Conservation (phyloP, 2,113 vertebrate species). For the Phaethornis superciliosus region DNA sequence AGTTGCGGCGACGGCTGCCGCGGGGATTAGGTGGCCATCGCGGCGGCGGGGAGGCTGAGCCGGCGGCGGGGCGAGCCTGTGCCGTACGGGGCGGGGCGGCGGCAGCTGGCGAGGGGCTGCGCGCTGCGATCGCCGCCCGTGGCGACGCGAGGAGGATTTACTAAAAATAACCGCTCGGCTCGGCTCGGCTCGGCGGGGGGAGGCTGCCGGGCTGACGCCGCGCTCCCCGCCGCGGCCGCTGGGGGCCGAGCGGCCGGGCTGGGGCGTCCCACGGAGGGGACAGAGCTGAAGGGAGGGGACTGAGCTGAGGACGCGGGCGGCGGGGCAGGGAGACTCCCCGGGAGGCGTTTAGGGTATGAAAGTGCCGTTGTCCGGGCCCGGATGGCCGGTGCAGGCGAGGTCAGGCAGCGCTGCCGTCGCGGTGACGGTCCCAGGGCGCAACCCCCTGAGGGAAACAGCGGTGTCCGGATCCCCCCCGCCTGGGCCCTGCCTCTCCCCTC, state of each 20-base stretch:
- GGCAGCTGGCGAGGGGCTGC: slow-evolving; percentile 18
- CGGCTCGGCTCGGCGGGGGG: not conserved
- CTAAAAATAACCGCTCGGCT: slow-evolving; percentile 63
- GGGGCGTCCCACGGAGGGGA: not conserved
- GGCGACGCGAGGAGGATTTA: slow-evolving; percentile 61
- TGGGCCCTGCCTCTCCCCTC: rapidly evolving
- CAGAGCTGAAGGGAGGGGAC: not conserved
- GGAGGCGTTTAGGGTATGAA: not conserved
- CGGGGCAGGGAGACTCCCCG: not conserved
- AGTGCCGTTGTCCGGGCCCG: too few relatives aligned
- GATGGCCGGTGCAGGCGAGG: not conserved
- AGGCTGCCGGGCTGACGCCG: not conserved
- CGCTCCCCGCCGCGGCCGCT: not conserved
- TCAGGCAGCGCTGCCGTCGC: not conserved
- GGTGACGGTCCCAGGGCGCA: not conserved
- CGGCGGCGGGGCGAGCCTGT: not conserved
- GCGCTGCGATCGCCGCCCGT: slow-evolving; percentile 50
- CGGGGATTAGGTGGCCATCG: not conserved
- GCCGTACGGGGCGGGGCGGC: not conserved
- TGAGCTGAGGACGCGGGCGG: not conserved
- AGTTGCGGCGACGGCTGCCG: slow-evolving; percentile 10
- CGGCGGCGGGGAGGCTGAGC: not conserved
- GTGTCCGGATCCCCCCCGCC: not conserved
- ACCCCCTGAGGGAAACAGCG: not conserved
- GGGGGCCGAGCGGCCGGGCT: not conserved